Evolutionary conservation across 2,888 invertebrate species (phyloP).

Genomic region (Zygogramma bicolorata): DNA sequence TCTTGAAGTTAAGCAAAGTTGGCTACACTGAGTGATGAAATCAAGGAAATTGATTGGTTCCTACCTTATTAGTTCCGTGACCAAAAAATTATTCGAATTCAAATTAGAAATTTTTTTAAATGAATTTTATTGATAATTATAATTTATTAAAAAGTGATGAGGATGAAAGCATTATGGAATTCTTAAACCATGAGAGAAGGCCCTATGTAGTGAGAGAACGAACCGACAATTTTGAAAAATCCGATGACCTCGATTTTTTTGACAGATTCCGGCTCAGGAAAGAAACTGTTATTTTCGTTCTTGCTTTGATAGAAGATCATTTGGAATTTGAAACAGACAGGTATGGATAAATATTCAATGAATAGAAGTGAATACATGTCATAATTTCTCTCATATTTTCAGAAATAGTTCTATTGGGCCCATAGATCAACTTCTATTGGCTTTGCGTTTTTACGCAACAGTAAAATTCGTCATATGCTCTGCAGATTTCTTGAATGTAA

Average conservation of each 20-base stretch:
- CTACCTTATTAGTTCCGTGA: neutral
- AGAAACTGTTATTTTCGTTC: neutral
- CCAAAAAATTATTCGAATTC: neutral
- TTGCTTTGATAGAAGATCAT: neutral
- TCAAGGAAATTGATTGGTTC: neutral
- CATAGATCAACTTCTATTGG: neutral
- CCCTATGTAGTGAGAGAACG: neutral
- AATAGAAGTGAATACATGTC: neutral
- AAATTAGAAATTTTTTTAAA: neutral
- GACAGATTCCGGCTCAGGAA: neutral
- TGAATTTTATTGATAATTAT: neutral
- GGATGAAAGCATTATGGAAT: neutral
- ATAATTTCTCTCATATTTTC: neutral
- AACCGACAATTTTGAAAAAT: neutral
- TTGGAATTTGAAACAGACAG: neutral
- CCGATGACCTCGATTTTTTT: constrained; percentile 4
- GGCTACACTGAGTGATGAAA: neutral
- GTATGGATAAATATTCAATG: neutral
- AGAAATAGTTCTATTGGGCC: neutral
- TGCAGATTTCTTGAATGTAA: neutral
- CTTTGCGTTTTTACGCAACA: constrained; percentile 1
- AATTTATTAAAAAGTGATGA: neutral
- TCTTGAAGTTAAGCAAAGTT: neutral
- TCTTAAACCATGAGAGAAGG: neutral
- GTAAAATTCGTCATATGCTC: neutral